Conservation (phyloP, 2,113 vertebrate species). For the Siniperca chuatsi region DNA sequence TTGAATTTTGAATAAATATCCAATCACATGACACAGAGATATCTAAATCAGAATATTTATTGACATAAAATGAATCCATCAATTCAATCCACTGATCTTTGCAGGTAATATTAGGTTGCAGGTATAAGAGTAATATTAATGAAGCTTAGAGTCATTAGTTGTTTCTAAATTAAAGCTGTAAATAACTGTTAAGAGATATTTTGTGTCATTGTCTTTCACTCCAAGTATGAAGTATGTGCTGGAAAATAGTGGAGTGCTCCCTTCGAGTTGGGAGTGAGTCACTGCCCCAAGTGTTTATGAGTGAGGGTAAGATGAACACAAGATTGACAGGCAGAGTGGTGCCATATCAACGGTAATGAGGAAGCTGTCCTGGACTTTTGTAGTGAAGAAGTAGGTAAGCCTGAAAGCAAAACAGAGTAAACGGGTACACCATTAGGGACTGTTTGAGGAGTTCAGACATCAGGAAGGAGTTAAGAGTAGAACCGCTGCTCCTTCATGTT, state of each 20-base stretch:
- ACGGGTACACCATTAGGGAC: neutral
- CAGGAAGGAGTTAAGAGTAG: too few relatives aligned
- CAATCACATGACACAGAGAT: neutral
- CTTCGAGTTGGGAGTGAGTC: too few relatives aligned
- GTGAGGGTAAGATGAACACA: too few relatives aligned
- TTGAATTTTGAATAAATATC: neutral
- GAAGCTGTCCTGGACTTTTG: too few relatives aligned
- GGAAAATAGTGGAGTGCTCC: neutral
- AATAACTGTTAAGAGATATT: neutral
- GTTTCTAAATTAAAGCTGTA: neutral
- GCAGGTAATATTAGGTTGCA: too few relatives aligned
- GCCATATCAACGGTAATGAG: neutral
- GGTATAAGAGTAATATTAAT: too few relatives aligned
- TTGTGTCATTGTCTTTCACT: neutral
- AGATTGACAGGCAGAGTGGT: neutral
- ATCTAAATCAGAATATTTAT: neutral
- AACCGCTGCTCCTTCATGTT: neutral
- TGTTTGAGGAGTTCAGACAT: neutral
- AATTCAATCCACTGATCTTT: neutral
- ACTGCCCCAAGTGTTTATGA: too few relatives aligned
- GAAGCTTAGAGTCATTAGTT: neutral
- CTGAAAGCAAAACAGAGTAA: too few relatives aligned
- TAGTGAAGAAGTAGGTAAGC: too few relatives aligned
- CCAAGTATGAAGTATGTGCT: too few relatives aligned
- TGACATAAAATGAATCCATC: neutral